Percentiles rank a stretch among this genome's conserved stretches.
Conservation (phyloP, 2,797 vertebrate species). For the Trematomus bernacchii region DNA sequence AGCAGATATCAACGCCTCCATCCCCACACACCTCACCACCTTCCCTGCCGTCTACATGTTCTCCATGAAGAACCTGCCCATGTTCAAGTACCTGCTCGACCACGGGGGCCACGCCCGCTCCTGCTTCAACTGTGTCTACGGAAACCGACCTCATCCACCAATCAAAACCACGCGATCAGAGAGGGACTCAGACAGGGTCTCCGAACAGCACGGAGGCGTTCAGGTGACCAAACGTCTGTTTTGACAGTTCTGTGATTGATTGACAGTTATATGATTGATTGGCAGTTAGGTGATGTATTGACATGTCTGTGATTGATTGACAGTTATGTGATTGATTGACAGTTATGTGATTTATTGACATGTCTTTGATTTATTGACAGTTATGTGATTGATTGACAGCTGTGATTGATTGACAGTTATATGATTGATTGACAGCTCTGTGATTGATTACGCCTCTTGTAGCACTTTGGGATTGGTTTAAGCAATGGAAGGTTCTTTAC, state of each 20-base stretch:
- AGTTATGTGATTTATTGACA: too few relatives aligned
- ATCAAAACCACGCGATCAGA: slow-evolving; percentile 55
- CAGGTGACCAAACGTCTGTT: slow-evolving; percentile 52
- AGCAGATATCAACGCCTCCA: slow-evolving; percentile 89
- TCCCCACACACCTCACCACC: slow-evolving; percentile 90
- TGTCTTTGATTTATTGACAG: too few relatives aligned
- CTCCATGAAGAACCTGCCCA: slow-evolving; percentile 90
- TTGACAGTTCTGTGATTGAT: too few relatives aligned
- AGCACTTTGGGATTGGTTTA: too few relatives aligned
- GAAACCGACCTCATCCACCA: slow-evolving; percentile 88
- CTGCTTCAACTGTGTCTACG: slow-evolving; percentile 91
- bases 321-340: too few relatives aligned
- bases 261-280: too few relatives aligned
- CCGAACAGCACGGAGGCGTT: slow-evolving; percentile 30
- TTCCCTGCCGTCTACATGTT: slow-evolving; percentile 96
- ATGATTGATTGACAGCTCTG: not conserved
- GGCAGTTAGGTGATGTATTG: too few relatives aligned
- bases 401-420: too few relatives aligned
- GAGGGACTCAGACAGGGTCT: slow-evolving; percentile 19
- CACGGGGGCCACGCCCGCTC: slow-evolving; percentile 89
- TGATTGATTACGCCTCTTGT: not conserved
- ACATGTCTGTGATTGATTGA: too few relatives aligned
- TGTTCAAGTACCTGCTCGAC: slow-evolving; percentile 95
- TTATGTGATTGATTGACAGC: too few relatives aligned
- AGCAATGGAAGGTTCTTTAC: too few relatives aligned